Evolutionary conservation across 2,888 invertebrate species (phyloP).

Genomic region (Andrena minutula): DNA sequence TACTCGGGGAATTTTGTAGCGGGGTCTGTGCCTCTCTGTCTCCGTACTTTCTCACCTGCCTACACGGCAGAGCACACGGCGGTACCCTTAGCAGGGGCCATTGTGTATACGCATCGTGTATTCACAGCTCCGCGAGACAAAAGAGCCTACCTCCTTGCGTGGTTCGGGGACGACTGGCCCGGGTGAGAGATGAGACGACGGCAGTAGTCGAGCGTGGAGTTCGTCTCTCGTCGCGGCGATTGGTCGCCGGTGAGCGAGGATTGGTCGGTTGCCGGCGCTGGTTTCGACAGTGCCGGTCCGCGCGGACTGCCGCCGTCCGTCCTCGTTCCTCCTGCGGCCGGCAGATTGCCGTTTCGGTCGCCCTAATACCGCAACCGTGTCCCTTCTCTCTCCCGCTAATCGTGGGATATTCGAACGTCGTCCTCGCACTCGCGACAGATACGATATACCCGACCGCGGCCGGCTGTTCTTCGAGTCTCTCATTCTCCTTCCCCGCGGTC

Average conservation of each 20-base stretch:
- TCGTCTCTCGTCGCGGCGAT: constrained; percentile 55
- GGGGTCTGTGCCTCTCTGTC: constrained; percentile 37
- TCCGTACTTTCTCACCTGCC: constrained; percentile 75
- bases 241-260: constrained; percentile 61
- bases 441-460: constrained; percentile 60
- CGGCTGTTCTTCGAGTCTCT: constrained; percentile 69
- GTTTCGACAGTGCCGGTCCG: constrained; percentile 60
- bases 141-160: constrained; percentile 79
- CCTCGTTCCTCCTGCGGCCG: constrained; percentile 28
- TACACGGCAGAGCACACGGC: constrained; percentile 69
- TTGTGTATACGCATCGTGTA: constrained; percentile 78
- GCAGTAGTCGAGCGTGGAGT: constrained; percentile 60
- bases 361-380: constrained; percentile 15
- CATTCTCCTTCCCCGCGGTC: constrained; percentile 54
- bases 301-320: constrained; percentile 68
- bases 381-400: constrained; percentile 27
- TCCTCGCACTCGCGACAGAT: constrained; percentile 50
- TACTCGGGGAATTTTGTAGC: constrained; percentile 69
- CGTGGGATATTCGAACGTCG: constrained; percentile 51
- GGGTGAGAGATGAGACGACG: constrained; percentile 63
- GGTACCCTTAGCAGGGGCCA: constrained; percentile 69
- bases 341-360: constrained; percentile 34
- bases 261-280: constrained; percentile 58
- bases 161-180: constrained; percentile 74
- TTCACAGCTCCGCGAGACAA: constrained; percentile 81